Base-by-base conservation (phyloP, 2,113 vertebrate genomes). In the Channa maculata region DNA sequence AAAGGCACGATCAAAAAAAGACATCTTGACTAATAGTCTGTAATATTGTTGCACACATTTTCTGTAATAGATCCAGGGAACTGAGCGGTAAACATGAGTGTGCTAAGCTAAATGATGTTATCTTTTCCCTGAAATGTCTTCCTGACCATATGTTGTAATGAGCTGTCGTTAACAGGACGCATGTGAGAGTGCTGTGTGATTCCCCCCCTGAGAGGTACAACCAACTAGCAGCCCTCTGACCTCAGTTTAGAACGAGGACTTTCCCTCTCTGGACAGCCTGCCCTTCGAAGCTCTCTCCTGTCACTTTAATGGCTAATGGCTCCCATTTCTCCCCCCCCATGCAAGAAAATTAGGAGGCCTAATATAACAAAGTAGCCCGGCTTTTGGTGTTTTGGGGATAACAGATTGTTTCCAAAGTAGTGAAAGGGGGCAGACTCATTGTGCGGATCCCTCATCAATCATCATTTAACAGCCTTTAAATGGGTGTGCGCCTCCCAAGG, bases 391-490 rank as follows among this genome's bases (percentile, higher is more conserved):
- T 91, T 85, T 49, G 86, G 73, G 87, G 85, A 90, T 86, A 91
- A 91, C 90, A 87, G 89, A 89, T 91, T 87, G 86, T 90, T 90
- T 85, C 88, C 71, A 90, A 91, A 87, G 86, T 66, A 83, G 85
- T 54, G 71, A 73, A 86, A 84, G 79, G 74, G 84, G 86, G 79
- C 48, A 64, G 5, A 51, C 44, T 83, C 62, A 71, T 86, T 77
- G 78, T 54, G 79, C 76, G 60, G 82, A 87, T 62, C 83, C 66
- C 77, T 90, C 91, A 92, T 93, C 90, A 92, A 91, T 93, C 90
- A 91, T 87, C 78, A 89, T 93, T 93, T 90, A 85, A 78, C 39
- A n/a, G 77, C 76, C 75, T 86, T 89, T 93, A 91, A 92, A 88
- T 80, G 85, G 87, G 74, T 82, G 72, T 77, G 79, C 14, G 65